A percentile compares a stretch with the other conserved stretches of the same genome.
These are phyloP conservation scores for Macrophya annulata DNA, from an alignment of 2,888 invertebrate genomes.

Conservation along the genomic window DNA sequence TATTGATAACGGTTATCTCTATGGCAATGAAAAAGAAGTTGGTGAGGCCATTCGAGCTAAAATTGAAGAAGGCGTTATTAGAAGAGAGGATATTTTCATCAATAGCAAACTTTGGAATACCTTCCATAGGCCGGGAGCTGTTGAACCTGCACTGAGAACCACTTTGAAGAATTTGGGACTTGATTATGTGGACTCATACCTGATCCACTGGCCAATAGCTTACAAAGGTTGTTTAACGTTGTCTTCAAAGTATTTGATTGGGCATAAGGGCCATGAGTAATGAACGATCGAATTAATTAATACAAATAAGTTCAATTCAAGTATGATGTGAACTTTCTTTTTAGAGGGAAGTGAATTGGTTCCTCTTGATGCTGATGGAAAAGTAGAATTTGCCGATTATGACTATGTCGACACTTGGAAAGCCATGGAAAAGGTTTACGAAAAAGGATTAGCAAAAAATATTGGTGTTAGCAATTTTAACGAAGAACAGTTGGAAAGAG, in stretches of 20 bases:
- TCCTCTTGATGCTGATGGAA: constrained; percentile 84
- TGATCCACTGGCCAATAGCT: constrained; percentile 96
- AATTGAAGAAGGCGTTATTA: constrained; percentile 85
- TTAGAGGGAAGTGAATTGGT: constrained; percentile 85
- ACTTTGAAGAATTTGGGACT: constrained; percentile 88
- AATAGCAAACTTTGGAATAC: constrained; percentile 90
- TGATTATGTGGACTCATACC: constrained; percentile 91
- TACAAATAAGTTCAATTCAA: constrained; percentile 22
- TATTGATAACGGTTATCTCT: constrained; percentile 85
- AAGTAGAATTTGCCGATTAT: constrained; percentile 84
- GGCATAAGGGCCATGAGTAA: not conserved
- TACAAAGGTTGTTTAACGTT: constrained; percentile 79
- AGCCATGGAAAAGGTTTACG: constrained; percentile 87
- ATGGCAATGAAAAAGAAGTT: constrained; percentile 87
- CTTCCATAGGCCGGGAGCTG: constrained; percentile 90
- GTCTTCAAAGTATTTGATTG: not conserved
- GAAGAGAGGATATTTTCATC: constrained; percentile 87
- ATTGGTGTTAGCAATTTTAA: constrained; percentile 94
- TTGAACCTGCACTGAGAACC: constrained; percentile 85
- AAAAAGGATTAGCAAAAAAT: constrained; percentile 85
- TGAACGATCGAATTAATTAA: not conserved
- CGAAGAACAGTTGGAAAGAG: constrained; percentile 85
- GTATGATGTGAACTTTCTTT: constrained; percentile 46
- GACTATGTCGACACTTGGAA: constrained; percentile 90
- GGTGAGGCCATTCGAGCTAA: constrained; percentile 85